Evolutionary conservation across 2,797 vertebrate genomes (phyloP).

Genomic region (Luscinia megarhynchos): DNA sequence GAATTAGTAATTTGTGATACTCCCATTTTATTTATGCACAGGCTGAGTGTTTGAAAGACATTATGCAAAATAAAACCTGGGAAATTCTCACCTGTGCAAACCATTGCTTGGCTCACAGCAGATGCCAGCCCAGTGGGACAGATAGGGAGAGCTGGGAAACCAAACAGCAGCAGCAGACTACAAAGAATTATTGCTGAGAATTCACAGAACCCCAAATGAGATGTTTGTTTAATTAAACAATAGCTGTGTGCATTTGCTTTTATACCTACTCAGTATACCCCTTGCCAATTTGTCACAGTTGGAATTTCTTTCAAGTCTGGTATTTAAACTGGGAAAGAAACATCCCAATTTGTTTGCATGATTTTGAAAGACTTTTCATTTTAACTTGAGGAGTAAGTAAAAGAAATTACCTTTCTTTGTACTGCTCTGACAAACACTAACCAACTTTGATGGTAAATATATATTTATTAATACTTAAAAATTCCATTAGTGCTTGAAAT

Average conservation of each 20-base stretch:
- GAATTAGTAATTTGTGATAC: not conserved
- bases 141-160: not conserved
- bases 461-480: constrained; percentile 19
- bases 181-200: not conserved
- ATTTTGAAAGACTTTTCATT: not conserved
- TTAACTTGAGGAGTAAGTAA: not conserved
- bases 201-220: not conserved
- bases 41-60: not conserved
- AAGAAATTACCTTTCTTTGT: not conserved
- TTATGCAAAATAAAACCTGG: not conserved
- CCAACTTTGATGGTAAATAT: not conserved
- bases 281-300: not conserved
- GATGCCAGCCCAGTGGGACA: not conserved
- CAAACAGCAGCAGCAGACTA: not conserved
- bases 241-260: not conserved
- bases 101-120: not conserved
- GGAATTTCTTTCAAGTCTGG: not conserved
- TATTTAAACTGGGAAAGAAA: not conserved
- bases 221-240: not conserved
- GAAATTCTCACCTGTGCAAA: constrained; percentile 21
- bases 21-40: not conserved
- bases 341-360: not conserved
- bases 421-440: not conserved
- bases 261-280: not conserved
- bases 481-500: not conserved